Base-by-base conservation (phyloP, 2,113 vertebrate genomes). In the Macquaria ambigua region DNA sequence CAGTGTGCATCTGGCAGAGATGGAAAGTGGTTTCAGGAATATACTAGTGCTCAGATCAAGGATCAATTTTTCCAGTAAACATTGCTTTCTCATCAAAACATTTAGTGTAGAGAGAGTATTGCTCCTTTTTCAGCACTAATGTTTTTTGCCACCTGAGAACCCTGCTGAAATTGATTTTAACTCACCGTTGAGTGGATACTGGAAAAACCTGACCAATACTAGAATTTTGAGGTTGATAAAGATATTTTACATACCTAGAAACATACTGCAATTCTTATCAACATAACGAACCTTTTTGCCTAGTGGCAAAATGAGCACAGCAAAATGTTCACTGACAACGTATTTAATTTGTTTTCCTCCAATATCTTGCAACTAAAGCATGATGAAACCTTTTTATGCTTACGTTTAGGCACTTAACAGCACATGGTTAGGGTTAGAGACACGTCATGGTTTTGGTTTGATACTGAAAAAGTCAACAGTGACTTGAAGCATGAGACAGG, bases 1-100 rank as follows among this genome's bases (percentile, higher is more conserved):
- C 77, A 76, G 18, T 73, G 28, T n/a, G 16, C 48, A 64, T 87
- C 48, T 73, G 68, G 77, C 68, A 73, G 52, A 61, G 55, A 87
- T 75, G 67, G 48, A 90, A 46, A 3, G 53, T 50, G 55, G 8
- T 70, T 48, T 63, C n/a, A 73, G 62, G 68, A 78, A 39, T 43
- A 55, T 39, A 34, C 59, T 21, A 31, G 10, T 43, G 15, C 12
- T 73, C 37, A 64, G 37, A 79, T 74, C 16, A 69, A 50, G n/a
- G 39, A 73, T 75, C 15, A 70, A 1, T 63, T 55, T 52, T 43
- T 70, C 37, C n/a, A 74, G 37, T 31, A 78, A 72, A 31, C 20
- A 39, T 1, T 7, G 11, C 20, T 70, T 31, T 77, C 20, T 62
- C 43, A 67, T 66, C 6, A 81, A 64, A 74, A 6, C 56, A 37